Evolutionary conservation across 2,797 vertebrate genomes (phyloP).

Genomic region (Arremon aurantiirostris): DNA sequence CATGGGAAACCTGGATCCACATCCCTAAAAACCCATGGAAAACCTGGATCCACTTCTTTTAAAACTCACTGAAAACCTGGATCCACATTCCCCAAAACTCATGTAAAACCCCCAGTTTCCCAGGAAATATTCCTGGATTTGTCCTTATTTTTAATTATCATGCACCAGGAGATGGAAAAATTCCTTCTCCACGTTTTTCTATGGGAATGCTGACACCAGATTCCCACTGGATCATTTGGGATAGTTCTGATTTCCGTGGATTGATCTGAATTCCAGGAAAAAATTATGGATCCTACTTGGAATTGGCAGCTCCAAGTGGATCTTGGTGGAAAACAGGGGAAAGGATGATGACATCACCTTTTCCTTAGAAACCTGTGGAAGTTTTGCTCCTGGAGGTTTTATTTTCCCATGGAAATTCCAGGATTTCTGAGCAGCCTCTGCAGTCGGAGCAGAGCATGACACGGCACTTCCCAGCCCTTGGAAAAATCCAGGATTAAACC

Average conservation of each 20-base stretch:
- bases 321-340: background rate
- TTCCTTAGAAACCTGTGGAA: background rate
- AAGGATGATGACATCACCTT: background rate
- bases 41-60: background rate
- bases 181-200: background rate
- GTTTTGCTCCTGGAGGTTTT: background rate
- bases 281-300: background rate
- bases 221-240: background rate
- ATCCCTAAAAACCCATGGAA: background rate
- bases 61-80: background rate
- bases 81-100: background rate
- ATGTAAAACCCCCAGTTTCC: background rate
- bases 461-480: background rate
- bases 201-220: rapidly evolving
- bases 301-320: background rate
- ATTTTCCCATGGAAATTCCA: background rate
- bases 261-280: background rate
- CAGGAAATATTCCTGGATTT: background rate
- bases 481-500: background rate
- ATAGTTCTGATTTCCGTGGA: background rate
- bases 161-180: background rate
- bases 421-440: background rate
- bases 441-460: background rate
- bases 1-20: background rate
- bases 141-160: background rate